A percentile compares a stretch with the other conserved stretches of the same genome.
Evolutionary conservation across 1,140 invertebrate species (phyloP).

Genomic region (Anoplophora glabripennis): DNA sequence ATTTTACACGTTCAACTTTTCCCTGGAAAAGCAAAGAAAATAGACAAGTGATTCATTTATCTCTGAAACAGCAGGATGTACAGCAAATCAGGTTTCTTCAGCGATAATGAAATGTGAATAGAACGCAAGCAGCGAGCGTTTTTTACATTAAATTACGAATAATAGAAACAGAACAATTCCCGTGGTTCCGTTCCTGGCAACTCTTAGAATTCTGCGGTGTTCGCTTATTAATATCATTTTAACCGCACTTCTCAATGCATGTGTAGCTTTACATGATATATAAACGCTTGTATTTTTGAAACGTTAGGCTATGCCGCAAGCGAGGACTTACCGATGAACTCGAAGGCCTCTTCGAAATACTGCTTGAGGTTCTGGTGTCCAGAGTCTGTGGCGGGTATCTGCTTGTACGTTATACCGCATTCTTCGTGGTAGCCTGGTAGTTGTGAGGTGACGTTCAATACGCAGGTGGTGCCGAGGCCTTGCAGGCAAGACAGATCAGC

Average conservation of each 20-base stretch:
- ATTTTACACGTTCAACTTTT: slow-evolving; percentile 13
- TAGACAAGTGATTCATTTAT: no score
- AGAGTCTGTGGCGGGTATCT: slow-evolving; percentile 80
- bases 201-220: no score
- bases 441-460: slow-evolving; percentile 82
- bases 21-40: not conserved
- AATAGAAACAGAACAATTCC: no score
- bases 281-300: not conserved
- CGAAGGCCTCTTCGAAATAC: slow-evolving; percentile 88
- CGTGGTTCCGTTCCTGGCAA: no score
- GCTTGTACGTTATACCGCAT: slow-evolving; percentile 73
- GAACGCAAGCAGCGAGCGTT: no score
- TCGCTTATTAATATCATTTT: no score
- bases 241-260: no score
- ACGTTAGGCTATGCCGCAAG: not conserved
- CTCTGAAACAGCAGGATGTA: no score
- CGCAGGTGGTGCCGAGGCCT: slow-evolving; percentile 66
- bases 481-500: slow-evolving; percentile 67
- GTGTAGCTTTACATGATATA: no score
- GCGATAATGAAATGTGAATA: no score
- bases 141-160: not conserved
- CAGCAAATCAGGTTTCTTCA: no score
- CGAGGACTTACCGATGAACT: slow-evolving; percentile 83
- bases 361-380: slow-evolving; percentile 87
- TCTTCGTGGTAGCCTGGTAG: slow-evolving; percentile 68